Conservation (phyloP, 2,113 vertebrate genomes). For the Castor canadensis region DNA sequence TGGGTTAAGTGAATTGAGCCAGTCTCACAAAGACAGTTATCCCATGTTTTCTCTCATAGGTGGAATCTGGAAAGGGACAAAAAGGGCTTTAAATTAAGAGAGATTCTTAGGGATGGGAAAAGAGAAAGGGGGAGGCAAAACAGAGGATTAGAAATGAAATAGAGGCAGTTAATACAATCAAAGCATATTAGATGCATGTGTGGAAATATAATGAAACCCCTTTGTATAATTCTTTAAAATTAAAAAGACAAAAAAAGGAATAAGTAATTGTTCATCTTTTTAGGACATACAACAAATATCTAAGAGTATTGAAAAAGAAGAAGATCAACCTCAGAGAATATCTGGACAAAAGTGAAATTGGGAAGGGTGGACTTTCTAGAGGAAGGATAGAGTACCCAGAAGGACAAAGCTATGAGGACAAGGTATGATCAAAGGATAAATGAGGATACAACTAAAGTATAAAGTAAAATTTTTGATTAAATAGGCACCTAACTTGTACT, state of each 20-base stretch:
- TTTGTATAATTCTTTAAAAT: too few relatives aligned
- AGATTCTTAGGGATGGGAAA: too few relatives aligned
- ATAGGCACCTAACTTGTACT: not conserved
- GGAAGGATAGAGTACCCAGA: not conserved
- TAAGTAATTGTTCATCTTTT: not conserved
- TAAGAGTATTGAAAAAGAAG: not conserved
- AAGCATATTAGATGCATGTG: too few relatives aligned
- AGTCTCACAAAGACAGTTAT: too few relatives aligned
- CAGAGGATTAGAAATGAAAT: too few relatives aligned
- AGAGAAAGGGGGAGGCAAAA: too few relatives aligned
- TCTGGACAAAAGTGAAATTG: not conserved
- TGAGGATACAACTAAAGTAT: not conserved
- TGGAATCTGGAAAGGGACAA: too few relatives aligned
- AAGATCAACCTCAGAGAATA: not conserved
- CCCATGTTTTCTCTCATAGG: too few relatives aligned
- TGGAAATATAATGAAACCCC: too few relatives aligned
- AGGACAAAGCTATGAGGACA: not conserved
- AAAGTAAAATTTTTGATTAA: not conserved
- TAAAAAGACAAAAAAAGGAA: not conserved
- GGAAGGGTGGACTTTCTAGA: not conserved
- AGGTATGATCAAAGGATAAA: not conserved
- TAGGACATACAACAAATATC: not conserved
- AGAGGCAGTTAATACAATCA: too few relatives aligned
- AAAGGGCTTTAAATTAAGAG: too few relatives aligned
- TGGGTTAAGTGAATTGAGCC: too few relatives aligned